Base-by-base conservation (phyloP, 1,140 invertebrate species). In the Macrobrachium nipponense region DNA sequence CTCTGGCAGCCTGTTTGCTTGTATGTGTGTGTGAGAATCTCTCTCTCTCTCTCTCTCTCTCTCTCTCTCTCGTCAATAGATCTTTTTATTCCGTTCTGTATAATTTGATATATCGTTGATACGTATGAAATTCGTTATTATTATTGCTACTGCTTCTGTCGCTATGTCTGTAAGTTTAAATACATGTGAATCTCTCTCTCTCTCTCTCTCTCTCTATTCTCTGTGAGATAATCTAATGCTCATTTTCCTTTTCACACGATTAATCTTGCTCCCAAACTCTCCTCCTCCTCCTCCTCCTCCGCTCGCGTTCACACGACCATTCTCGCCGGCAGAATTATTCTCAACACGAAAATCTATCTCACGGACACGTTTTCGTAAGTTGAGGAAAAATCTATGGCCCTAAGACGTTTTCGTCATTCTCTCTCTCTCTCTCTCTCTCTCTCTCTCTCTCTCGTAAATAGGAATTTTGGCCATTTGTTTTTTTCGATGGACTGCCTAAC, bases 251-350 rank as follows among this genome's bases (percentile, higher is more conserved):
- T 20, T 36, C n/a, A 2, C n/a, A 12, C n/a, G 5, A 51, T 51
- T 51, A 51, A 12, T 51, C 51, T 51, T 8, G 51, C 12, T 51
- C 51, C 51, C 51, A 51, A 51, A 7, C 51, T 51, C 51, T 14
- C 77, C 11, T 80, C 58, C 76, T 79, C 23, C 15, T 78, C 58
- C 76, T 61, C 20, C 36, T 79, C n/a, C n/a, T n/a, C n/a, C n/a
- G n/a, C n/a, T n/a, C n/a, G n/a, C 77, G 17, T 79, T 5, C 17
- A 59, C 5, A 17, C 8, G 0, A n/a, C 27, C 76, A n/a, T 60
- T n/a, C 5, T 10, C 51, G 3, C 60, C 59, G 8, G 18, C 76
- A n/a, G 20, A 18, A n/a, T 58, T 14, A 20, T 79, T 60, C n/a
- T 61, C 20, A 5, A n/a, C 14, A 27, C 51, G 51, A 12, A 51